Evolutionary conservation across 2,113 vertebrate species (phyloP).

Genomic region (Castor canadensis): DNA sequence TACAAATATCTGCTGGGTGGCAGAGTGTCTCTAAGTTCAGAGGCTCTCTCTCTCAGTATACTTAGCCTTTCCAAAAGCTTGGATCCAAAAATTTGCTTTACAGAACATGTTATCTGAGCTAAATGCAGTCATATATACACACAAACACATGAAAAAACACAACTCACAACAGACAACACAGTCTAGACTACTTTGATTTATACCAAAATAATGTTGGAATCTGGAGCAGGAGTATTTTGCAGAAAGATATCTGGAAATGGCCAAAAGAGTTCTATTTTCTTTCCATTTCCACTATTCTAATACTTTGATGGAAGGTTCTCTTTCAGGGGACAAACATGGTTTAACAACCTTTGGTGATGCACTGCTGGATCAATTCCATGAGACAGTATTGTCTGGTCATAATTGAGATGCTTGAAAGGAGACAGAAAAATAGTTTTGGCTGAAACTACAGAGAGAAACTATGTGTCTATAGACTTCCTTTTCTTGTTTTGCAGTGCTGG

Average conservation of each 20-base stretch:
- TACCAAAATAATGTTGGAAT: neutral
- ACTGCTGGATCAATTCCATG: neutral
- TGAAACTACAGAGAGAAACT: neutral
- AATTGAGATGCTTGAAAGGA: neutral
- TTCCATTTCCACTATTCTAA: neutral
- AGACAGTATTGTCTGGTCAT: neutral
- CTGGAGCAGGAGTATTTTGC: neutral
- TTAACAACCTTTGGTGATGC: too few species aligned
- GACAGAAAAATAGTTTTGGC: neutral
- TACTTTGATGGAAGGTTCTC: neutral
- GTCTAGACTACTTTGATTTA: neutral
- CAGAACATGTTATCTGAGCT: neutral
- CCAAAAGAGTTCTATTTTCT: neutral
- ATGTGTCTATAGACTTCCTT: neutral
- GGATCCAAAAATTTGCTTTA: neutral
- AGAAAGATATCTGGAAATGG: neutral
- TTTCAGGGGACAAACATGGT: neutral
- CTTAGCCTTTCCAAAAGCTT: neutral
- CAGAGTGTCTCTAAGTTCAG: neutral
- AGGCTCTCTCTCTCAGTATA: neutral
- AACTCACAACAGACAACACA: neutral
- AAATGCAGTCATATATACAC: neutral
- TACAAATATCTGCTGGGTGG: neutral
- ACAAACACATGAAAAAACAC: too few species aligned
- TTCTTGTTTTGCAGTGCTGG: neutral